Conservation (phyloP, 1,140 invertebrate species). For the Diplogasteroides magnus region DNA sequence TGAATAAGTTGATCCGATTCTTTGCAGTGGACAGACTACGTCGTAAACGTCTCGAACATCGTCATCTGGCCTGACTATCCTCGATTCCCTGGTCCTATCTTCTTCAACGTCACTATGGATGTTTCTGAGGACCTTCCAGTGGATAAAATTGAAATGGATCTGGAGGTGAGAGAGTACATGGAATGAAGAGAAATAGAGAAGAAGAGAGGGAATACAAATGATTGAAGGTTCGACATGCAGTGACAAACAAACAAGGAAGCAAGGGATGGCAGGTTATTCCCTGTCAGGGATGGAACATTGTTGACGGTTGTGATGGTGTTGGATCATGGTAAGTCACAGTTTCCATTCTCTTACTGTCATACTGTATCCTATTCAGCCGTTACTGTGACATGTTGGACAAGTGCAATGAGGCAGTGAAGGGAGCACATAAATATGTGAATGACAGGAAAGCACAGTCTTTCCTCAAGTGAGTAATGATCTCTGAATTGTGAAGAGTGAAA, state of each 20-base stretch:
- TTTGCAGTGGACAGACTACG: constrained; percentile 52
- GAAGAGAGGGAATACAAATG: too few relatives aligned
- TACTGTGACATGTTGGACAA: constrained; percentile 55
- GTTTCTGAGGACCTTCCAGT: constrained; percentile 50
- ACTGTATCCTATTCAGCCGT: too few relatives aligned
- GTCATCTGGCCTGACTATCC: constrained; percentile 56
- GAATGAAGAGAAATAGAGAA: background rate
- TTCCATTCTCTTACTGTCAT: too few relatives aligned
- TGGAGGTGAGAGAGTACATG: constrained; percentile 30
- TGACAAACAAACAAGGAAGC: constrained; percentile 50
- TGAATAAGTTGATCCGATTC: background rate
- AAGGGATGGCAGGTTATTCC: constrained; percentile 56
- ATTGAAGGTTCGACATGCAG: constrained; percentile 47
- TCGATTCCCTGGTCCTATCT: constrained; percentile 53
- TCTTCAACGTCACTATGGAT: constrained; percentile 56
- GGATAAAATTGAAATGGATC: constrained; percentile 55
- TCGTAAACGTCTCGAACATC: constrained; percentile 54
- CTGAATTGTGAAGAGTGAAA: constrained; percentile 18
- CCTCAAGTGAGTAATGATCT: constrained; percentile 5
- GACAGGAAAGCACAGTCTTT: constrained; percentile 28
- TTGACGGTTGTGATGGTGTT: constrained; percentile 55
- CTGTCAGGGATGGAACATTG: constrained; percentile 55
- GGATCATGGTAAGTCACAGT: constrained; percentile 44
- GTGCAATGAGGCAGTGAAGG: constrained; percentile 53
- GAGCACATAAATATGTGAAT: constrained; percentile 54